These are phyloP conservation scores for Mycteria americana DNA, from an alignment of 2,797 vertebrate genomes.

Conservation along the genomic window DNA sequence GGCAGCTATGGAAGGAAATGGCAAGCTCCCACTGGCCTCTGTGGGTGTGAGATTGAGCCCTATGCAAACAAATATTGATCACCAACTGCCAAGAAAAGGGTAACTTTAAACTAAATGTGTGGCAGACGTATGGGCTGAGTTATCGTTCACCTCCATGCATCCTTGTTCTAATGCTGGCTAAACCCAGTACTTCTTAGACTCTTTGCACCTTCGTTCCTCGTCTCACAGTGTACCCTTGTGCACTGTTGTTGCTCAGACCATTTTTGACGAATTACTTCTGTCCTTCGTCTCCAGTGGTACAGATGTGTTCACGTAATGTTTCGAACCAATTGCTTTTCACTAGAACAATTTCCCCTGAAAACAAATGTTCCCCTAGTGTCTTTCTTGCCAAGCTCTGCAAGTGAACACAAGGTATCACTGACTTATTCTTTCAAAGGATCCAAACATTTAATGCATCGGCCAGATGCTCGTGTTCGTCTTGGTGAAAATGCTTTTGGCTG, in stretches of 20 bases:
- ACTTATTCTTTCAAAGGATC: slow-evolving; percentile 40
- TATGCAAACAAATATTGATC: neutral
- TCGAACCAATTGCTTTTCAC: neutral
- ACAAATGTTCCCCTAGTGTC: slow-evolving; percentile 20
- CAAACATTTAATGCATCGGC: neutral
- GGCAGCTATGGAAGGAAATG: slow-evolving; percentile 30
- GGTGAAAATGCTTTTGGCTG: slow-evolving; percentile 13
- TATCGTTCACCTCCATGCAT: neutral
- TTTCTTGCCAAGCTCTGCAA: slow-evolving; percentile 11
- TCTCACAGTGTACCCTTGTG: neutral
- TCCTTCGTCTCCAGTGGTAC: neutral
- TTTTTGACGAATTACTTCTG: neutral
- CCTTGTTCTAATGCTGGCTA: neutral
- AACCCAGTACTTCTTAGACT: neutral
- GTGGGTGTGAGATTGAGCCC: slow-evolving; percentile 21
- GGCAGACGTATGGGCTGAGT: neutral
- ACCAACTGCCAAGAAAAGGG: neutral
- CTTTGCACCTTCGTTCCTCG: neutral
- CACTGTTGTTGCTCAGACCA: neutral
- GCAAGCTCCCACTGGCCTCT: slow-evolving; percentile 14
- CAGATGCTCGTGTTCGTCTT: neutral
- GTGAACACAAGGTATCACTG: slow-evolving; percentile 12
- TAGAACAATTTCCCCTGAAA: neutral
- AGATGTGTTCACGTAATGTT: neutral
- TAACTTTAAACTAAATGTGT: neutral